A percentile compares a stretch with the other conserved stretches of the same genome.
phyloP scores from a whole-genome alignment of 2,888 invertebrate species.

The Crematogaster levior region DNA sequence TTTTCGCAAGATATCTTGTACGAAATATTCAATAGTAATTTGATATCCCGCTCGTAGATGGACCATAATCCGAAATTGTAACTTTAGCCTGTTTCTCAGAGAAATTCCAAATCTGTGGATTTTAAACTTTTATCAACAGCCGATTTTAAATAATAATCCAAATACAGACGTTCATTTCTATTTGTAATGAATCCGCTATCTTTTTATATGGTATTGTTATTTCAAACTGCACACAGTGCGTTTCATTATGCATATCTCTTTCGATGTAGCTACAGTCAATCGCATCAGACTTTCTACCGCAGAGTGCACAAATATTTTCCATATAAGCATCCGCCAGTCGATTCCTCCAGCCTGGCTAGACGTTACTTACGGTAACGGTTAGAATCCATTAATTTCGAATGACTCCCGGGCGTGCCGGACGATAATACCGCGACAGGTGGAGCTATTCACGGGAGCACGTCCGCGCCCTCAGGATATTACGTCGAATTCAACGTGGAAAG shows the following conservation, averaged over 20 bases:
- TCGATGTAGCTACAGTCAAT: background rate
- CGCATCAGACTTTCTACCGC: background rate
- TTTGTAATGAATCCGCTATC: too few relatives aligned
- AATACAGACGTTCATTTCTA: background rate
- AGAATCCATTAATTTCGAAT: conserved; percentile 44
- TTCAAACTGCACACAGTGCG: background rate
- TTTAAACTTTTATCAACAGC: background rate
- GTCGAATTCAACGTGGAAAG: conserved; percentile 68
- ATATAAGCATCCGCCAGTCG: background rate
- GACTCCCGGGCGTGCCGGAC: conserved; percentile 23
- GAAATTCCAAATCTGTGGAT: background rate
- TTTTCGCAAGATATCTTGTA: conserved; percentile 13
- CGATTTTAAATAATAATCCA: background rate
- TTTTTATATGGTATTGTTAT: background rate
- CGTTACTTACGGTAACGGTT: background rate
- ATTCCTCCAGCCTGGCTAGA: background rate
- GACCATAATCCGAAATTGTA: background rate
- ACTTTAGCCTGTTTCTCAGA: background rate
- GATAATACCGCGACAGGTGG: conserved; percentile 68
- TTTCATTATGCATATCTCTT: background rate
- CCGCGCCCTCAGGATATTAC: conserved; percentile 73
- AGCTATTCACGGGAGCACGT: conserved; percentile 66
- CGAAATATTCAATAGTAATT: background rate
- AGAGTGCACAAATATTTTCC: conserved; percentile 39
- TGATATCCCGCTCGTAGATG: background rate